Conservation (phyloP, 2,113 vertebrate genomes). For the Columba livia region DNA sequence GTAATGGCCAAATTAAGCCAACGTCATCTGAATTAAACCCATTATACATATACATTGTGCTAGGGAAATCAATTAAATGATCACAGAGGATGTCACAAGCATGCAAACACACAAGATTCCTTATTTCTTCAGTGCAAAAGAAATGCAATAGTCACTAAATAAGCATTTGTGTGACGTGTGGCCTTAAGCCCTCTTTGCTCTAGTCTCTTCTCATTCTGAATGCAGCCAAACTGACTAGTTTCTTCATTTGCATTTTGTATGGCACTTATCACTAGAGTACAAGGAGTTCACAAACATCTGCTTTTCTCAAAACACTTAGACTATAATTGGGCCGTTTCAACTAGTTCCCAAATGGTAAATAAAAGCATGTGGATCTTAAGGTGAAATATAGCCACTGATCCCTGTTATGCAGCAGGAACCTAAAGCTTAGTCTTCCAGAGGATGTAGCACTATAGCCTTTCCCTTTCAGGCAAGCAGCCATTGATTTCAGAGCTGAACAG, state of each 20-base stretch:
- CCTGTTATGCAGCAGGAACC: not conserved
- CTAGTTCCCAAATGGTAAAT: not conserved
- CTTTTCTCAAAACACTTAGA: not conserved
- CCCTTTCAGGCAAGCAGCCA: not conserved
- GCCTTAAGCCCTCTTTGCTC: not conserved
- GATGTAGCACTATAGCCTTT: not conserved
- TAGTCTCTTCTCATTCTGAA: not conserved
- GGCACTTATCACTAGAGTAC: not conserved
- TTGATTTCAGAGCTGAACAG: not conserved
- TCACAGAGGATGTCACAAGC: not conserved
- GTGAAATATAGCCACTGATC: not conserved
- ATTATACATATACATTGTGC: not conserved
- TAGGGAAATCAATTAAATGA: not conserved
- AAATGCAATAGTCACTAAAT: not conserved
- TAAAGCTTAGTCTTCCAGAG: not conserved
- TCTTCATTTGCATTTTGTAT: not conserved
- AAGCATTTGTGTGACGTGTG: not conserved
- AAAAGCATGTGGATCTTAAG: not conserved
- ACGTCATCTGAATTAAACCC: not conserved
- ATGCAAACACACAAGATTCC: not conserved
- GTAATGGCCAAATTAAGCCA: not conserved
- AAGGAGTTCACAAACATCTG: not conserved
- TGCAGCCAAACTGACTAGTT: not conserved
- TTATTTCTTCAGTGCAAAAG: not conserved
- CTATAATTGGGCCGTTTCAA: not conserved